phyloP scores from a whole-genome alignment of 2,113 vertebrate species.

The Camelus dromedarius region DNA sequence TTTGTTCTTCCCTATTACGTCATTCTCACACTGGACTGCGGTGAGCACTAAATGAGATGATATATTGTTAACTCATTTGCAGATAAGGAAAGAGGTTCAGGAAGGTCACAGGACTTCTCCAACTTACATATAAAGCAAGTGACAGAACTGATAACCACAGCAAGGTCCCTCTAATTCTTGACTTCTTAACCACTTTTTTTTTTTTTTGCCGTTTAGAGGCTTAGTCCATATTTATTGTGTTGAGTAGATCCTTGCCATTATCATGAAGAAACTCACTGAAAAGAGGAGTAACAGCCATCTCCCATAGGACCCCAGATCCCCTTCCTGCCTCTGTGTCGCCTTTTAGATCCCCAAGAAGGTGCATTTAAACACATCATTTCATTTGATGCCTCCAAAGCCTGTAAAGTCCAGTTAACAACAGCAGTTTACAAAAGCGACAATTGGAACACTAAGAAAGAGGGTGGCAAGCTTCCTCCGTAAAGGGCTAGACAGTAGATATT shows the following conservation, averaged over 20 bases:
- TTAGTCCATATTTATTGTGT: not conserved
- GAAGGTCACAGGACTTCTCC: not conserved
- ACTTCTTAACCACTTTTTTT: not conserved
- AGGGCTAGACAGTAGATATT: not conserved
- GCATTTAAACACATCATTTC: not conserved
- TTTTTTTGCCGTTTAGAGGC: not conserved
- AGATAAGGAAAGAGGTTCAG: not conserved
- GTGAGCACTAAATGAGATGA: not conserved
- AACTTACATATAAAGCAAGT: not conserved
- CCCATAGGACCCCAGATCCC: not conserved
- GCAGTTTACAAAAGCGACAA: constrained; percentile 8
- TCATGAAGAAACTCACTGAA: not conserved
- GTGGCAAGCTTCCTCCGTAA: not conserved
- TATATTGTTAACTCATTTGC: not conserved
- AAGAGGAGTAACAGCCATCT: not conserved
- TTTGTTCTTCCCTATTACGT: not conserved
- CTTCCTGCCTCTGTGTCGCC: not conserved
- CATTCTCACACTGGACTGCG: not conserved
- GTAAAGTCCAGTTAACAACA: not conserved
- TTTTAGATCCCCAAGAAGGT: not conserved
- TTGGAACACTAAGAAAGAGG: not conserved
- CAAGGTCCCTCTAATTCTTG: not conserved
- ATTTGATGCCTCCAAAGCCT: not conserved
- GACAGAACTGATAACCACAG: not conserved
- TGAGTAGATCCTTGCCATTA: not conserved